phyloP scores from a whole-genome alignment of 35 echinoderm and acorn worm species.

The Heliocidaris tuberculata region DNA sequence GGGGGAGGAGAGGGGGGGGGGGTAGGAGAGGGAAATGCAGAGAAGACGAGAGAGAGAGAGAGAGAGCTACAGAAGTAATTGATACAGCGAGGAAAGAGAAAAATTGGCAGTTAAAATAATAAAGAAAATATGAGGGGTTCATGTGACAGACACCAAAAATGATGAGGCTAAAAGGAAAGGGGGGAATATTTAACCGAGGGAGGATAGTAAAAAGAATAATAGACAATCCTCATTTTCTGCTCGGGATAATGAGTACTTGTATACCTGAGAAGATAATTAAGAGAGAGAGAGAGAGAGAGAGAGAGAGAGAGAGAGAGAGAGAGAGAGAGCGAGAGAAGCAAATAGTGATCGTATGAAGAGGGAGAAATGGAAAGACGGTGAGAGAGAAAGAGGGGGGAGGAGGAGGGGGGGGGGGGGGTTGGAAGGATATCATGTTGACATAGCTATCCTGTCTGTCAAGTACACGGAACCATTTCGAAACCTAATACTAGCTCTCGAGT shows the following conservation, averaged over 20 bases:
- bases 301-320: not conserved
- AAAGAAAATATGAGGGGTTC: too few species aligned
- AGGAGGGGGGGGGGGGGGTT: not conserved
- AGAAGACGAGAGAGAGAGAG: not conserved
- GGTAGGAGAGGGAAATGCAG: too few species aligned
- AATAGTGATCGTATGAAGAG: not conserved
- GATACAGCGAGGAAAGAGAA: too few species aligned
- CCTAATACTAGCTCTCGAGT: not conserved
- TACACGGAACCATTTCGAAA: not conserved
- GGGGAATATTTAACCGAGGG: too few species aligned
- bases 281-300: not conserved
- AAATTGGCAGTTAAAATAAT: too few species aligned
- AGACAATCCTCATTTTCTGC: too few species aligned
- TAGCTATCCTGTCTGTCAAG: conserved; percentile 22
- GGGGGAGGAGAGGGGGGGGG: too few species aligned
- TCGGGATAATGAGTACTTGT: too few species aligned
- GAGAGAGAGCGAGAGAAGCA: not conserved
- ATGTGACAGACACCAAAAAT: too few species aligned
- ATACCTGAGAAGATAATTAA: too few species aligned
- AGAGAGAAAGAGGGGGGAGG: not conserved
- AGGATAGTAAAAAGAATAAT: too few species aligned
- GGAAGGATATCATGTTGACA: conserved; percentile 14
- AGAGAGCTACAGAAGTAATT: not conserved
- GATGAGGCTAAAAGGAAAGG: too few species aligned
- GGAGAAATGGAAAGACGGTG: not conserved